Evolutionary conservation across 2,797 vertebrate species (phyloP).

Genomic region (Tadarida brasiliensis): DNA sequence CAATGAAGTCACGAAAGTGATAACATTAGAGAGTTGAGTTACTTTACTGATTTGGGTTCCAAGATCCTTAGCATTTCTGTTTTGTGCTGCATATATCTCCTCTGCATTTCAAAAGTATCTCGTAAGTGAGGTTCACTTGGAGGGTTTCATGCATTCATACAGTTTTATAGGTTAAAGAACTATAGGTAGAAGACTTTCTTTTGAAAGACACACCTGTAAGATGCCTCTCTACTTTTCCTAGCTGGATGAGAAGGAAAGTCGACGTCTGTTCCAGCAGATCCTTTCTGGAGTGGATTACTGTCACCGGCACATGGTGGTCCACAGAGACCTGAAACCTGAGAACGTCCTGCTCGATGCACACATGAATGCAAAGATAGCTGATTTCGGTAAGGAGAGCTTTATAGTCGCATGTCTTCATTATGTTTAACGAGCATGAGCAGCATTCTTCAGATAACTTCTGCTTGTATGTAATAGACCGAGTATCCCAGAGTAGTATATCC

Average conservation of each 20-base stretch:
- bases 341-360: conserved; percentile 98
- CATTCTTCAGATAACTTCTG: conserved; percentile 2
- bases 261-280: conserved; percentile 98
- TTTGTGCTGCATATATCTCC: background rate
- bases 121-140: background rate
- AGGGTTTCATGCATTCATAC: background rate
- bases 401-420: background rate
- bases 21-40: background rate
- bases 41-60: background rate
- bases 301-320: conserved; percentile 99
- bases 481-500: background rate
- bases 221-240: conserved; percentile 83
- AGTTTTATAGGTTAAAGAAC: conserved; percentile 19
- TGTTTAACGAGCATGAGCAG: background rate
- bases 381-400: conserved; percentile 93
- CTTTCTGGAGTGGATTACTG: conserved; percentile 99
- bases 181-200: conserved; percentile 43
- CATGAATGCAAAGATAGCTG: conserved; percentile 99
- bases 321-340: conserved; percentile 98
- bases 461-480: background rate
- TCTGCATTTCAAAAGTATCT: conserved; percentile 11
- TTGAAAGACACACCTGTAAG: conserved; percentile 48
- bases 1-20: background rate
- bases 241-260: conserved; percentile 99
- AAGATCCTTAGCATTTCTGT: background rate